Percentiles rank a stretch among this genome's conserved stretches.
Evolutionary conservation across 1,140 invertebrate species (phyloP).

Genomic region (Babylonia areolata): DNA sequence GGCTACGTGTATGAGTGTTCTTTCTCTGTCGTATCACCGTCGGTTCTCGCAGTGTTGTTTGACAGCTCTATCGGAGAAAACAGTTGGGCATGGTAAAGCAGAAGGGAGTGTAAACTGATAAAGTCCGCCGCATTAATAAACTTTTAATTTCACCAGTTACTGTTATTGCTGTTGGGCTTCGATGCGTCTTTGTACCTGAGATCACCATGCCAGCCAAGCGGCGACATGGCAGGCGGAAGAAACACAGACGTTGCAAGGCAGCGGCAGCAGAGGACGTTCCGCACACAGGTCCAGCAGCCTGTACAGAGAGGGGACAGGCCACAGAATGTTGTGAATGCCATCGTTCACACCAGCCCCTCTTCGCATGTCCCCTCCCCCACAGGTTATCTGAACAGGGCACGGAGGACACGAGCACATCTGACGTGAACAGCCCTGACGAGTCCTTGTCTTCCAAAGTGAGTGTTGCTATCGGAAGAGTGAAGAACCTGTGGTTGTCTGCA

Average conservation of each 20-base stretch:
- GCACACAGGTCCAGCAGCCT: not conserved
- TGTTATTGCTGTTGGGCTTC: not conserved
- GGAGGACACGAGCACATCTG: not conserved
- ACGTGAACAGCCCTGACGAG: not conserved
- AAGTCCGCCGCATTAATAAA: not conserved
- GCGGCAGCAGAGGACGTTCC: not conserved
- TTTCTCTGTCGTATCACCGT: not conserved
- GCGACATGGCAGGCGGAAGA: not conserved
- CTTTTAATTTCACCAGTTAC: not conserved
- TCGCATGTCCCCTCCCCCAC: not conserved
- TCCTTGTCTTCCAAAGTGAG: not conserved
- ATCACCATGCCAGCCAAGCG: not conserved
- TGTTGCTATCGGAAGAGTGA: not conserved
- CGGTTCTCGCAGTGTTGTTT: not conserved
- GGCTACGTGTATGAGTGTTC: not conserved
- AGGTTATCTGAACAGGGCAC: not conserved
- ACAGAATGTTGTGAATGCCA: not conserved
- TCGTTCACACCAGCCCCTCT: not conserved
- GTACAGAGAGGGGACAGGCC: not conserved
- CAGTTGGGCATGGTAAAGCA: not conserved
- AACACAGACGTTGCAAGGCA: not conserved
- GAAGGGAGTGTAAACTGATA: too few species aligned
- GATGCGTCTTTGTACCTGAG: not conserved
- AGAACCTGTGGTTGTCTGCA: slow-evolving; percentile 15
- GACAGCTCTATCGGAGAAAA: not conserved